Evolutionary conservation across 2,113 vertebrate species (phyloP).

Genomic region (Calidris pugnax): DNA sequence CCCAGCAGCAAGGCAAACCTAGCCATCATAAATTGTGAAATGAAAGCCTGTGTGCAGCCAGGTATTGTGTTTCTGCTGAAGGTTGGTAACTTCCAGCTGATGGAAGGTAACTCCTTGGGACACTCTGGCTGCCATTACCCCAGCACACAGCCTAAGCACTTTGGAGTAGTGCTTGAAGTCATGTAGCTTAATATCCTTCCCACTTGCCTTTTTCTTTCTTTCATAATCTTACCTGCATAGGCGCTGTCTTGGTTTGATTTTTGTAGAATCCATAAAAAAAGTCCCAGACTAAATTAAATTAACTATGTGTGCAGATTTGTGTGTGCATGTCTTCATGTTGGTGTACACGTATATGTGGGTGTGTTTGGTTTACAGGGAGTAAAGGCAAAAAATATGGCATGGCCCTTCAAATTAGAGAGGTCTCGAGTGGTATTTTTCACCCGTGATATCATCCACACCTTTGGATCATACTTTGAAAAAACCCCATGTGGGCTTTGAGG

Average conservation of each 20-base stretch:
- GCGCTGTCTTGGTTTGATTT: accelerated
- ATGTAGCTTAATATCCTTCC: background rate
- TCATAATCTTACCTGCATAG: background rate
- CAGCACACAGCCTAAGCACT: background rate
- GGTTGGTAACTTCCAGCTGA: background rate
- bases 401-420: background rate
- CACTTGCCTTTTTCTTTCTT: background rate
- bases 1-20: background rate
- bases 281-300: background rate
- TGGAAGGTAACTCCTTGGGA: background rate
- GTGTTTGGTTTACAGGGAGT: background rate
- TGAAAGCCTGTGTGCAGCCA: background rate
- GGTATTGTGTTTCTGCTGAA: background rate
- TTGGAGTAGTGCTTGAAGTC: background rate
- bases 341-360: too few species aligned
- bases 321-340: background rate
- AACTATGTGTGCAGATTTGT: background rate
- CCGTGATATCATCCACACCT: background rate
- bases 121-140: background rate
- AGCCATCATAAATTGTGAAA: background rate
- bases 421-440: background rate
- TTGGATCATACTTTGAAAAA: background rate
- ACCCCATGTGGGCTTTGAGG: accelerated
- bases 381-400: background rate
- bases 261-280: background rate